phyloP scores from a whole-genome alignment of 1,140 invertebrate species.

The Drosophila nannoptera region DNA sequence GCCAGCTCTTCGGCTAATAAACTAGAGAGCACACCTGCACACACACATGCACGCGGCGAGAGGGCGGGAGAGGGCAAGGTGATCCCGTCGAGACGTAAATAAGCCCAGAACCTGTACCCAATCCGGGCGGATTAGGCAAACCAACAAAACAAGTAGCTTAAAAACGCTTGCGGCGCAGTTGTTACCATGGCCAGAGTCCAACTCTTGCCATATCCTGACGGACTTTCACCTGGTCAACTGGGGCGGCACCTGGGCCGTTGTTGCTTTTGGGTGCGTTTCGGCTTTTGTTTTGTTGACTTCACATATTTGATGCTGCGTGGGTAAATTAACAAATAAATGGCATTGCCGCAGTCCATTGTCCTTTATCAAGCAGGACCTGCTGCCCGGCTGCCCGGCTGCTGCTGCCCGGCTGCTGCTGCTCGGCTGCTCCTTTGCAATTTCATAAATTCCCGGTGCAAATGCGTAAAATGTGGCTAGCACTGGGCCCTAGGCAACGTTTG shows the following conservation, averaged over 20 bases:
- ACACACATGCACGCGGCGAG: conserved; percentile 1
- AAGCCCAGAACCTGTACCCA: conserved; percentile 34
- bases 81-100: conserved; percentile 36
- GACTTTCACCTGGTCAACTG: background rate
- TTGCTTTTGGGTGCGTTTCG: background rate
- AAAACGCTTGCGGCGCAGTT: conserved; percentile 46
- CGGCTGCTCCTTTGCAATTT: conserved; percentile 62
- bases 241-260: background rate
- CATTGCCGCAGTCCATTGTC: conserved; percentile 47
- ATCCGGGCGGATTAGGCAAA: conserved; percentile 64
- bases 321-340: conserved; percentile 77
- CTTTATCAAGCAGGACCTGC: conserved; percentile 14
- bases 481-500: conserved; percentile 29
- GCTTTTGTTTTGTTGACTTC: conserved; percentile 55
- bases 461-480: conserved; percentile 66
- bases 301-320: conserved; percentile 72
- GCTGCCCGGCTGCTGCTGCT: conserved; percentile 19
- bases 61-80: too few species aligned
- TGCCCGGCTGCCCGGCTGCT: conserved; percentile 19
- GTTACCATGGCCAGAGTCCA: conserved; percentile 45
- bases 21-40: conserved; percentile 42
- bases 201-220: conserved; percentile 3
- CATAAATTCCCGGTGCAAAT: conserved; percentile 68
- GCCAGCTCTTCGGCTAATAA: conserved; percentile 61
- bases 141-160: conserved; percentile 76